phyloP scores from a whole-genome alignment of 2,888 invertebrate species.

The Cartodere bifasciata region DNA sequence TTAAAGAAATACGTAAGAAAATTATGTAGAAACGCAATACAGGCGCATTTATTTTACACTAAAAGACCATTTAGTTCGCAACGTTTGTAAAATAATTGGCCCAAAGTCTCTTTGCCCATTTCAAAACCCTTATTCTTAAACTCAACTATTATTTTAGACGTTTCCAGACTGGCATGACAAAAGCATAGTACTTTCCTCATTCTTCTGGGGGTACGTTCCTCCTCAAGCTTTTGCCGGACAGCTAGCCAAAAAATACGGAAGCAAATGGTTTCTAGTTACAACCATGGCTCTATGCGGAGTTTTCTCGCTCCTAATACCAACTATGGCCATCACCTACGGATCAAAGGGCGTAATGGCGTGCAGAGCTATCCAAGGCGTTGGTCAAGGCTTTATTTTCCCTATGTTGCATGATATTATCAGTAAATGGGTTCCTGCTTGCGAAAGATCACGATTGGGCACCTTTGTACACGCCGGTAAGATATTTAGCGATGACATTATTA shows the following conservation, averaged over 20 bases:
- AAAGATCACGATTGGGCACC: constrained; percentile 56
- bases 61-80: too few relatives aligned
- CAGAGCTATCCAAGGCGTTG: constrained; percentile 60
- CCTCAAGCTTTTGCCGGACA: constrained; percentile 61
- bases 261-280: constrained; percentile 50
- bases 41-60: too few relatives aligned
- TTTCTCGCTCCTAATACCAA: constrained; percentile 53
- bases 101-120: too few relatives aligned
- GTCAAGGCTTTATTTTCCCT: constrained; percentile 63
- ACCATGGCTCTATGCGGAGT: constrained; percentile 50
- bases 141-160: constrained; percentile 26
- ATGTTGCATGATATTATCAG: constrained; percentile 58
- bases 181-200: constrained; percentile 54
- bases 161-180: constrained; percentile 42
- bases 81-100: too few relatives aligned
- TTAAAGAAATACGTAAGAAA: too few relatives aligned
- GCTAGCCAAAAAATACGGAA: constrained; percentile 61
- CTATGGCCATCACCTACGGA: constrained; percentile 51
- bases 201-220: constrained; percentile 69
- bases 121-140: neutral
- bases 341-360: constrained; percentile 50
- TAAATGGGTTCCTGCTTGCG: constrained; percentile 62
- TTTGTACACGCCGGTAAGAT: constrained; percentile 46
- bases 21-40: too few relatives aligned
- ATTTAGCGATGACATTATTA: neutral